phyloP scores from a whole-genome alignment of 2,797 vertebrate species.

The Psittacula echo region DNA sequence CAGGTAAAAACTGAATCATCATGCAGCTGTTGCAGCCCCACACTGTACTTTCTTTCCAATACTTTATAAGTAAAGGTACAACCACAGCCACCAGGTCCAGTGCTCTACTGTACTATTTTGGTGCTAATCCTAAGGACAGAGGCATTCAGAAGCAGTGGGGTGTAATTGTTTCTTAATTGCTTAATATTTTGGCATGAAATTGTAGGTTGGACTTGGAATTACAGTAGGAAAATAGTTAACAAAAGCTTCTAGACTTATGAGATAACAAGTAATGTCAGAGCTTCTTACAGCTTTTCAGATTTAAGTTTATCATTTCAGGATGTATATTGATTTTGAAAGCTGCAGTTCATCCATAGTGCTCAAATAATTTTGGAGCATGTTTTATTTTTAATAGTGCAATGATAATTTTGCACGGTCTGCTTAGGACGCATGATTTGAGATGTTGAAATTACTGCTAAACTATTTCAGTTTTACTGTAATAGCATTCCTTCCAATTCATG shows the following conservation, averaged over 20 bases:
- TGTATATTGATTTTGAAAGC: background rate
- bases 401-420: constrained; percentile 18
- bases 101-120: background rate
- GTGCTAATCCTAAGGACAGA: background rate
- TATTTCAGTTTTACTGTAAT: constrained; percentile 5
- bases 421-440: background rate
- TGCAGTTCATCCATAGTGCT: background rate
- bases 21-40: background rate
- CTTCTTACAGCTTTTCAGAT: background rate
- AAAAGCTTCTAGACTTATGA: background rate
- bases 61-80: background rate
- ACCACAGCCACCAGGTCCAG: background rate
- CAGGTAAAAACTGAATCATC: rapidly evolving
- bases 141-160: background rate
- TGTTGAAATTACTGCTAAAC: constrained; percentile 16
- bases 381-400: constrained; percentile 45
- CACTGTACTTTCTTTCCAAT: background rate
- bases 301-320: background rate
- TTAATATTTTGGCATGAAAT: constrained; percentile 38
- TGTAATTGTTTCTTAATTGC: constrained; percentile 31
- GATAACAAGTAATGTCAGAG: background rate
- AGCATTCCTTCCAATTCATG: background rate
- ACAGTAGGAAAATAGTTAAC: background rate
- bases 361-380: background rate
- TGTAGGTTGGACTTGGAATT: background rate